These are phyloP conservation scores for Mustela nigripes DNA, from an alignment of 2,113 vertebrate genomes.

Conservation along the genomic window DNA sequence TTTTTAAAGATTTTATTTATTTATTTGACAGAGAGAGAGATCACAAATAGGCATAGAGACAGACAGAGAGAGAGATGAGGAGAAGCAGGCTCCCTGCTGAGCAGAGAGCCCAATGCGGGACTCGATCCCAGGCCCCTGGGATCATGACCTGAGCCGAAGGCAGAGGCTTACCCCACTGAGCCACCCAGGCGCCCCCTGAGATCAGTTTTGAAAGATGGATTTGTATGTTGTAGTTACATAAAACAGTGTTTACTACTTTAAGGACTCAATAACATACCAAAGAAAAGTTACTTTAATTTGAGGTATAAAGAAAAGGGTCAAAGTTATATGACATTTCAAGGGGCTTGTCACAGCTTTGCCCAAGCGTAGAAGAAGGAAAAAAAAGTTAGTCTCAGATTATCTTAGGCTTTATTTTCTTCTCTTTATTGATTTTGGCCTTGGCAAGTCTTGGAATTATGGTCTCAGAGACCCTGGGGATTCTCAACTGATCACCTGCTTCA, in stretches of 20 bases:
- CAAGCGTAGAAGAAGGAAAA: background rate
- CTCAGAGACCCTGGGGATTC: constrained; percentile 17
- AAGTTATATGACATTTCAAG: background rate
- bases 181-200: background rate
- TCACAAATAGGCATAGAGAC: too few species aligned
- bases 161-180: too few species aligned
- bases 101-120: too few species aligned
- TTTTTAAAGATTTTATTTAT: too few species aligned
- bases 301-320: background rate
- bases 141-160: too few species aligned
- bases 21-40: too few species aligned
- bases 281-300: background rate
- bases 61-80: too few species aligned
- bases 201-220: background rate
- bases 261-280: constrained; percentile 16
- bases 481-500: background rate
- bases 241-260: background rate
- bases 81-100: too few species aligned
- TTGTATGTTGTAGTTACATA: background rate
- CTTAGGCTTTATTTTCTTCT: constrained; percentile 29
- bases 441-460: constrained; percentile 19
- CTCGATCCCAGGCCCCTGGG: too few species aligned
- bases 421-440: constrained; percentile 46
- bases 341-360: background rate
- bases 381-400: background rate